These are phyloP conservation scores for Porites australiensis DNA, from an alignment of 64 coral and sea anemone species.

Conservation along the genomic window DNA sequence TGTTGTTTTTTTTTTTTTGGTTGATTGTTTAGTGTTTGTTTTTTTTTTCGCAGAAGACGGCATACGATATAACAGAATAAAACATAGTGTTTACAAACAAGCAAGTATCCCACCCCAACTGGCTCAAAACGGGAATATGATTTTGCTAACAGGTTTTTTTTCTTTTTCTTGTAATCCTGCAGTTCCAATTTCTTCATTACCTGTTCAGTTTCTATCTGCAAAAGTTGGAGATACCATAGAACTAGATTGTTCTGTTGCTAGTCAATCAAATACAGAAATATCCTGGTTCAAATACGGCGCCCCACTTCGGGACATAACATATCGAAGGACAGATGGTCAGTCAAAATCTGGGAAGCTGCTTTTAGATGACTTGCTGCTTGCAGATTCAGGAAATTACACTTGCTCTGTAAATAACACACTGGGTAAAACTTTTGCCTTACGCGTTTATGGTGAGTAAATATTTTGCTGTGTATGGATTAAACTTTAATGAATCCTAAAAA, in stretches of 20 bases:
- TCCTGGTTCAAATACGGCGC: constrained; percentile 59
- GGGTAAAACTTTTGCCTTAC: constrained; percentile 4
- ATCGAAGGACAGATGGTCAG: not conserved
- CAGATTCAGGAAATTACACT: constrained; percentile 57
- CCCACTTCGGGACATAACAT: constrained; percentile 47
- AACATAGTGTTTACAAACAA: too few species aligned
- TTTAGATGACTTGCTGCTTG: constrained; percentile 35
- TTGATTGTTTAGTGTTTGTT: too few species aligned
- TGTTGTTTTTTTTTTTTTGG: too few species aligned
- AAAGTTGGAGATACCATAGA: constrained; percentile 11
- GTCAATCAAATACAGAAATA: not conserved
- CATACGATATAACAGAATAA: too few species aligned
- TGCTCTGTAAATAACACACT: constrained; percentile 1
- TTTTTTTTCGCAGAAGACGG: too few species aligned
- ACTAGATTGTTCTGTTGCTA: constrained; percentile 1
- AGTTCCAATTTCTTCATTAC: not conserved
- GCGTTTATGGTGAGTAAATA: constrained; percentile 38
- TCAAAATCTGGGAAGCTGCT: constrained; percentile 17
- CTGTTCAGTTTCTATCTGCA: not conserved
- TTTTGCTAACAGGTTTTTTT: not conserved
- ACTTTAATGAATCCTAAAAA: not conserved
- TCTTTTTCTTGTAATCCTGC: not conserved
- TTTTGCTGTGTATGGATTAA: too few species aligned
- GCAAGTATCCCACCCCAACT: too few species aligned
- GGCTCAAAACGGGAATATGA: too few species aligned